A percentile compares a stretch with the other conserved stretches of the same genome.
phyloP scores from a whole-genome alignment of 2,888 invertebrate genomes.

The Sylvicola cinctus region DNA sequence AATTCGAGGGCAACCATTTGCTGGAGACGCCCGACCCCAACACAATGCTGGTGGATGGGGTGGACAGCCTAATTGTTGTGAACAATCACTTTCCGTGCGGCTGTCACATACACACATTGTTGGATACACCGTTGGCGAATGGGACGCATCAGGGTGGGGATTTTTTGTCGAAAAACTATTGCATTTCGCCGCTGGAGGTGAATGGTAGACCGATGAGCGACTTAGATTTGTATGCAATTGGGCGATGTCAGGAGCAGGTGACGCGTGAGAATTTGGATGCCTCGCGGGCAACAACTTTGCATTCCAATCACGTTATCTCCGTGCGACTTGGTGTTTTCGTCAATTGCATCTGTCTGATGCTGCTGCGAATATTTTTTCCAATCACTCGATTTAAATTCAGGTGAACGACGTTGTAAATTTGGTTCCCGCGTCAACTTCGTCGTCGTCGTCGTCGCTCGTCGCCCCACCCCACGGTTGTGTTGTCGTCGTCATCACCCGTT shows the following conservation, averaged over 20 bases:
- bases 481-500: too few relatives aligned
- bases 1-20: conserved; percentile 67
- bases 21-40: conserved; percentile 50
- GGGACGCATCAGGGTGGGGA: conserved; percentile 35
- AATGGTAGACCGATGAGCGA: conserved; percentile 56
- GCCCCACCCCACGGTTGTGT: too few relatives aligned
- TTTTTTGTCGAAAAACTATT: conserved; percentile 56
- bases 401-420: too few relatives aligned
- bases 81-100: conserved; percentile 76
- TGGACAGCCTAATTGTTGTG: conserved; percentile 46
- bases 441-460: too few relatives aligned
- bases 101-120: conserved; percentile 58
- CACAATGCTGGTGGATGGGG: conserved; percentile 46
- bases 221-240: conserved; percentile 41
- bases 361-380: too few relatives aligned
- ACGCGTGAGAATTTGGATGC: conserved; percentile 42
- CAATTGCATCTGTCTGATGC: too few relatives aligned
- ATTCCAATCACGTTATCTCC: background rate
- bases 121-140: conserved; percentile 54
- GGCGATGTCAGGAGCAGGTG: conserved; percentile 45
- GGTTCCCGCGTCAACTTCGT: too few relatives aligned
- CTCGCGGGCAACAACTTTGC: conserved; percentile 12
- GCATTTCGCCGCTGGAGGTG: conserved; percentile 67
- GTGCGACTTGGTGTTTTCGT: too few relatives aligned
- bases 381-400: too few relatives aligned